Conservation (phyloP, 2,888 invertebrate genomes). For the Pimpla rufipes region DNA sequence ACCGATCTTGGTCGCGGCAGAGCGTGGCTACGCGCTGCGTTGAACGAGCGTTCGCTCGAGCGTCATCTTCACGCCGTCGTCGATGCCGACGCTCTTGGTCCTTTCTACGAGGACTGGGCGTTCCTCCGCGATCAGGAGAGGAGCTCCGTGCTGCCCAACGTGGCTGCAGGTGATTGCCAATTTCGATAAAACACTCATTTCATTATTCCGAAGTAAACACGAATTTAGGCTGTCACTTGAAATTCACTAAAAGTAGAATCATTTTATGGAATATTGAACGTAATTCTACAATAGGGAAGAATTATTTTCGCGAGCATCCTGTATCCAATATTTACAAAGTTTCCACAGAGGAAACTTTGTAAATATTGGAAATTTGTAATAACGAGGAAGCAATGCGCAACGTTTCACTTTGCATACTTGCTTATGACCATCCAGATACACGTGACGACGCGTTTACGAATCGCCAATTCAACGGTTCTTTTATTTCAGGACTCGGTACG, state of each 20-base stretch:
- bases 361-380: too few species aligned
- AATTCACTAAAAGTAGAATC: too few species aligned
- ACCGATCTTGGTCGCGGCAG: constrained; percentile 93
- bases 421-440: too few species aligned
- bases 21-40: constrained; percentile 95
- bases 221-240: too few species aligned
- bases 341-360: too few species aligned
- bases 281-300: too few species aligned
- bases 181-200: neutral
- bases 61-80: constrained; percentile 85
- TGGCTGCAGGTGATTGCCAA: constrained; percentile 91
- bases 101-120: constrained; percentile 94
- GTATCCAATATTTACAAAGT: too few species aligned
- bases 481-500: constrained; percentile 90
- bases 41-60: constrained; percentile 96
- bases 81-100: constrained; percentile 77
- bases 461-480: neutral
- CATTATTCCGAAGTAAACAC: too few species aligned
- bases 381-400: neutral
- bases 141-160: constrained; percentile 92
- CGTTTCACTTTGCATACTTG: neutral
- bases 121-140: constrained; percentile 93
- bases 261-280: too few species aligned
- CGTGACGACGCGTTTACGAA: neutral
- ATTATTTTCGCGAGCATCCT: too few species aligned